phyloP scores from a whole-genome alignment of 2,888 invertebrate species.

The Suillia variegata region DNA sequence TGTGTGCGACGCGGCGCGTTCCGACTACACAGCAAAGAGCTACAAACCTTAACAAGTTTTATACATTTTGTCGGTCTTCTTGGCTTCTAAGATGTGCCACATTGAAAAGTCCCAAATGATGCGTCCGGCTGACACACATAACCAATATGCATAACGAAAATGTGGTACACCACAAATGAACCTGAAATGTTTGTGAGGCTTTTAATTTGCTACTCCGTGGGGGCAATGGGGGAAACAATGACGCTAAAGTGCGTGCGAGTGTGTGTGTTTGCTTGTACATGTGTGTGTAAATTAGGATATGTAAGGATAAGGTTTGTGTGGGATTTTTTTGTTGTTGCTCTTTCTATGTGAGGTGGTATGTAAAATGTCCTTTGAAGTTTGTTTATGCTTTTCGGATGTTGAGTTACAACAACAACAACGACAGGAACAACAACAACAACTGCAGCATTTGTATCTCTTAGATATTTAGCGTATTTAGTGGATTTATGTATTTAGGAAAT shows the following conservation, averaged over 20 bases:
- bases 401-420: slow-evolving; percentile 13
- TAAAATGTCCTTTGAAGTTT: slow-evolving; percentile 51
- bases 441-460: slow-evolving; percentile 40
- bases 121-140: slow-evolving; percentile 19
- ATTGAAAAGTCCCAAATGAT: too few species aligned
- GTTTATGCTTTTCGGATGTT: slow-evolving; percentile 57
- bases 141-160: too few species aligned
- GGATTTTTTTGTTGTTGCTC: slow-evolving; percentile 7
- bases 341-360: too few species aligned
- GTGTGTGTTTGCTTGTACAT: slow-evolving; percentile 6
- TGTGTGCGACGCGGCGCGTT: too few species aligned
- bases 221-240: too few species aligned
- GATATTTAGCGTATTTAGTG: slow-evolving; percentile 41
- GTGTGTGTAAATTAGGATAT: slow-evolving; percentile 19
- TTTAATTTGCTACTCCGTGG: slow-evolving; percentile 21
- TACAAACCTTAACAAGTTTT: too few species aligned
- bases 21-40: too few species aligned
- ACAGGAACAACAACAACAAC: slow-evolving; percentile 2
- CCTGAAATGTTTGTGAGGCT: slow-evolving; percentile 48
- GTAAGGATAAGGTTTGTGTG: slow-evolving; percentile 20
- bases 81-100: too few species aligned
- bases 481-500: slow-evolving; percentile 59
- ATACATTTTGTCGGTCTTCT: too few species aligned
- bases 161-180: slow-evolving; percentile 40
- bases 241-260: slow-evolving; percentile 10